Conservation (phyloP, 2,797 vertebrate species). For the Esox masquinongy region DNA sequence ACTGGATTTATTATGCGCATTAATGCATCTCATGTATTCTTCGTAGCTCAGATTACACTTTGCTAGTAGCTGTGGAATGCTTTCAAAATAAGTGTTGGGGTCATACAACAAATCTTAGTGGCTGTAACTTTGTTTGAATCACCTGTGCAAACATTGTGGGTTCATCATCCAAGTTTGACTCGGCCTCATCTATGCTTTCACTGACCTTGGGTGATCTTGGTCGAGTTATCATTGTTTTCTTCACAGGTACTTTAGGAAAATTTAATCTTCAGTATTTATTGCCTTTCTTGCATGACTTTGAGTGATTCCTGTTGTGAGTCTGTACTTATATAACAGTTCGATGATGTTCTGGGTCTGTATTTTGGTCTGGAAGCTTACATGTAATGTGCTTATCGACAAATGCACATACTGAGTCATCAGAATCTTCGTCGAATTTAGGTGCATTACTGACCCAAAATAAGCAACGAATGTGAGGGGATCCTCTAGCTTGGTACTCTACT, state of each 20-base stretch:
- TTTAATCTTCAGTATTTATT: no score
- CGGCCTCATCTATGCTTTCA: background rate
- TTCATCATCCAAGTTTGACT: background rate
- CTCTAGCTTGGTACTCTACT: constrained; percentile 10
- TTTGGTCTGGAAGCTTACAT: constrained; percentile 6
- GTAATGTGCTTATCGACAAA: constrained; percentile 24
- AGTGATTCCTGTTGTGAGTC: constrained; percentile 25
- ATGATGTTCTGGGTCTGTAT: background rate
- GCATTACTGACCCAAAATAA: constrained; percentile 15
- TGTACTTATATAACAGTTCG: constrained; percentile 26
- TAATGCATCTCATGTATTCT: background rate
- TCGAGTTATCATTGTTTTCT: constrained; percentile 1
- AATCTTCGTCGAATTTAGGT: constrained; percentile 7
- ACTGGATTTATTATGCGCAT: background rate
- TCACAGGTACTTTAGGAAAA: constrained; percentile 11
- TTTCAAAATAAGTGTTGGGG: background rate
- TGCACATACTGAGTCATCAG: background rate
- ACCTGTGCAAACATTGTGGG: no score
- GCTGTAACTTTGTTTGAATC: background rate
- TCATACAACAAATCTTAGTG: background rate
- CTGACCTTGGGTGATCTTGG: background rate
- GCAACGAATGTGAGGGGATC: constrained; percentile 13
- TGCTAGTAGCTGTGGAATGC: background rate
- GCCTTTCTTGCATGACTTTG: constrained; percentile 19
- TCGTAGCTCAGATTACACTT: background rate